Percentiles rank a stretch among this genome's conserved stretches.
phyloP scores from a whole-genome alignment of 2,888 invertebrate species.

The Erebia aethiops region DNA sequence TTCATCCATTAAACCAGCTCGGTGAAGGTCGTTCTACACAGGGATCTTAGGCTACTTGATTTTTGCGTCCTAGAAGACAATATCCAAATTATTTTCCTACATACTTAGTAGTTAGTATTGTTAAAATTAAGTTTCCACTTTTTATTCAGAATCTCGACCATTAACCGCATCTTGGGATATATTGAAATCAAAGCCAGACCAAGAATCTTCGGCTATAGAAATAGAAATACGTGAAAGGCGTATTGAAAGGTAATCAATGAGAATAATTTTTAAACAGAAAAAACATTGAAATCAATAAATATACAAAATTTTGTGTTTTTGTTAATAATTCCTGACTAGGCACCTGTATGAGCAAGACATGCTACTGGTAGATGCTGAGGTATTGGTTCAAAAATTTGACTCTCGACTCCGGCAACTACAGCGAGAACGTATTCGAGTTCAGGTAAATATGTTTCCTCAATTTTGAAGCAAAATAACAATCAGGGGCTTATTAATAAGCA shows the following conservation, averaged over 20 bases:
- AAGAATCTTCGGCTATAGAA: constrained; percentile 78
- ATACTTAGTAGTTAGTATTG: not conserved
- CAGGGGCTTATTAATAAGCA: not conserved
- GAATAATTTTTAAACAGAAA: not conserved
- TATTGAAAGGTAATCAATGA: constrained; percentile 61
- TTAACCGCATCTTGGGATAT: constrained; percentile 70
- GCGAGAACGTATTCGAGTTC: constrained; percentile 82
- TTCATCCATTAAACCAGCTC: too few relatives aligned
- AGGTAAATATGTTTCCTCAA: constrained; percentile 58
- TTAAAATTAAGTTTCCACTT: not conserved
- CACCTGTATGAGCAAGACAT: constrained; percentile 86
- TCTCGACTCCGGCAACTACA: constrained; percentile 81
- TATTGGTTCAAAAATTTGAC: constrained; percentile 86
- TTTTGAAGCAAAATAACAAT: not conserved
- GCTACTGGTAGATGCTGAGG: constrained; percentile 83
- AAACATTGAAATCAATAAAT: not conserved
- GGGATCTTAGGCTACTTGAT: too few relatives aligned
- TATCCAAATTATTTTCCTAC: too few relatives aligned
- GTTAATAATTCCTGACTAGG: constrained; percentile 47
- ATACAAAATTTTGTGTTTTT: not conserved
- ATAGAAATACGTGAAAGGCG: constrained; percentile 80
- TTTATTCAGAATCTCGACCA: constrained; percentile 60
- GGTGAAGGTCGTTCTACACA: too few relatives aligned
- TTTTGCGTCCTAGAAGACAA: too few relatives aligned
- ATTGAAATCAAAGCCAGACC: constrained; percentile 62